A percentile compares a stretch with the other conserved stretches of the same genome.
These are phyloP conservation scores for Neomonachus schauinslandi DNA, from an alignment of 2,113 vertebrate species.

Conservation along the genomic window DNA sequence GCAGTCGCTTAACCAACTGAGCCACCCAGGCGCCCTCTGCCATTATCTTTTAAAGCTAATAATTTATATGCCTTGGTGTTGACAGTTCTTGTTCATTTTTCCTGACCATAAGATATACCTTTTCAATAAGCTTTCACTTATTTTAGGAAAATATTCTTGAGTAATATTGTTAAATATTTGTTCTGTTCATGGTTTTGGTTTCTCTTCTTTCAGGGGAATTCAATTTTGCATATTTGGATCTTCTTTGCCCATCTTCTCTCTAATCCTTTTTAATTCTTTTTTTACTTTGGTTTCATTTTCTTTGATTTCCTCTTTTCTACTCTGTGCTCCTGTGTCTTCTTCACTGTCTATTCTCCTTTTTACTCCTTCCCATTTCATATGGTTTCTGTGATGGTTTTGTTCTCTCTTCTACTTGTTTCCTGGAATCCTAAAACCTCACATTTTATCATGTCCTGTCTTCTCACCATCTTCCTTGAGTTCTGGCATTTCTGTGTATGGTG, in stretches of 20 bases:
- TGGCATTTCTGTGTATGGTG: neutral
- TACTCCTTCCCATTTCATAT: neutral
- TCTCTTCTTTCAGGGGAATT: neutral
- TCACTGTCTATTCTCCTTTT: neutral
- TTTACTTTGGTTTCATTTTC: neutral
- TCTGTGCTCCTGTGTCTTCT: neutral
- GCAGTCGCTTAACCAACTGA: no score
- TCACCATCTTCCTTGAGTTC: neutral
- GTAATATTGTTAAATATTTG: neutral
- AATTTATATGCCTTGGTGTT: neutral
- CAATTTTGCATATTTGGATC: neutral
- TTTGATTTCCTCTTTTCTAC: neutral
- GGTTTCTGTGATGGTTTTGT: neutral
- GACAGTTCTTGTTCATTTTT: neutral
- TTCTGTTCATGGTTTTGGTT: neutral
- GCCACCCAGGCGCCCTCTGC: neutral
- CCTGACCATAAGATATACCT: neutral
- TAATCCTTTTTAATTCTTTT: neutral
- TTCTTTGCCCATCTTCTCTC: neutral
- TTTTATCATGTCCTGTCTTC: neutral
- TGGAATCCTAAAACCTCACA: neutral
- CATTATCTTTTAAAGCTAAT: neutral
- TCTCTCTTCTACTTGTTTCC: neutral
- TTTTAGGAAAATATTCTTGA: constrained; percentile 24
- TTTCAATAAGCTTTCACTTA: neutral